phyloP scores from a whole-genome alignment of 2,113 vertebrate species.

The Acrocephalus kingi region DNA sequence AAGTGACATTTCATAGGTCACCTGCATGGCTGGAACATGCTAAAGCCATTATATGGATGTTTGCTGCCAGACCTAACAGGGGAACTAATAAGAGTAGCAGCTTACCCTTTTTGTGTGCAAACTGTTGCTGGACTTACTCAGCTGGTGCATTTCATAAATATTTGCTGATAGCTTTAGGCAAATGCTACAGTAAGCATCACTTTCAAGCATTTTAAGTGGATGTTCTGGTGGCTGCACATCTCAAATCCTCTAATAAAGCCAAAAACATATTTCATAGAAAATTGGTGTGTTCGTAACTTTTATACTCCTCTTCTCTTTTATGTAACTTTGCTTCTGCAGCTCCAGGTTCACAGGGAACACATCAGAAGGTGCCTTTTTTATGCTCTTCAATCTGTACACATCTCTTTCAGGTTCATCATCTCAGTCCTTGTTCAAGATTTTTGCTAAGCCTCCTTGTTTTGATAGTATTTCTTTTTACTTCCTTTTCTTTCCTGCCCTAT shows the following conservation, averaged over 20 bases:
- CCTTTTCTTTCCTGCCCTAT: not conserved
- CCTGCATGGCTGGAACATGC: not conserved
- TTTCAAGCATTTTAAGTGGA: not conserved
- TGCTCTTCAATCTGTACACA: not conserved
- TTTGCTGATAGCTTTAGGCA: slow-evolving; percentile 14
- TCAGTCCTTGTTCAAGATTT: not conserved
- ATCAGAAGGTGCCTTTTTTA: not conserved
- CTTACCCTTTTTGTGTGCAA: not conserved
- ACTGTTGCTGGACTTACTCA: not conserved
- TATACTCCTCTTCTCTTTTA: not conserved
- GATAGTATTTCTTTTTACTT: accelerated
- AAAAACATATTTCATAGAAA: not conserved
- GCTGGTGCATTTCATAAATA: not conserved
- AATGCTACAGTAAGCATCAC: not conserved
- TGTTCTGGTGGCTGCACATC: not conserved
- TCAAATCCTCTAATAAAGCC: not conserved
- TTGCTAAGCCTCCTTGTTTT: not conserved
- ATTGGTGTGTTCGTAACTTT: not conserved
- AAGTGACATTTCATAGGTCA: not conserved
- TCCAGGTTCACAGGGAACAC: not conserved
- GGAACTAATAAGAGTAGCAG: not conserved
- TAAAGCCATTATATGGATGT: not conserved
- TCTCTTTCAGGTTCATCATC: not conserved
- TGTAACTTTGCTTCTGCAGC: not conserved
- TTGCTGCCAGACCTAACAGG: not conserved